Evolutionary conservation across 2,888 invertebrate genomes (phyloP), one percentile per base, ranked within the genome.

Genomic region (Argynnis bischoffii): DNA sequence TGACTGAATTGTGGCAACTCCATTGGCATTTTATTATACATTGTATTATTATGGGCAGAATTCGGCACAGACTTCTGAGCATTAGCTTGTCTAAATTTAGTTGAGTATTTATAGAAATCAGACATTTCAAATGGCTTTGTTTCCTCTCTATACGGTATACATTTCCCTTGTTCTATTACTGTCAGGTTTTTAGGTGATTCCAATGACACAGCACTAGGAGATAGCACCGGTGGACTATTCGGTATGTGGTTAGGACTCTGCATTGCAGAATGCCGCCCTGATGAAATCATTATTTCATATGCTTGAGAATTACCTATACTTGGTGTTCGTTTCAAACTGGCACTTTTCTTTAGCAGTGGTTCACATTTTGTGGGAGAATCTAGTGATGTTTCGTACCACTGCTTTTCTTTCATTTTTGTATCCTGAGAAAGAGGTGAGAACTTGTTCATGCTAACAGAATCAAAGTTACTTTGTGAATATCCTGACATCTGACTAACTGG

Each of bases 71-170:
- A 74, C 71, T 89, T 91, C 59, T 84, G 88, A 65, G 79, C 78
- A 79, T 81, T 87, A 2, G 83, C 82, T 79, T 97, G 95, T 71
- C 98, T 94, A 85, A 96, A 98, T 84, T 98, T 98, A 6, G 98
- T 98, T 63, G 98, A 99, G 86, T 99, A 99, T 88, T 99, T 99
- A 86, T 98, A 99, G 87, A 98, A 99, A 88, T 99, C 99, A 0
- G 98, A 96, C 97, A 99, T 98, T 93, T 99, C 99, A 90, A 98
- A 99, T 3, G 99, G 99, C 84, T 99, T 99, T 0, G 97, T 97
- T 67, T 98, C 97, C 90, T 99, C 99, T 79, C 97, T 95, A 82
- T 97, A 98, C 0, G 98, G 98, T 85, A 97, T 97, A 91, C 96
- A 97, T 78, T 96, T 97, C 48, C 97, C 98, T 73, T 97, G 96